Evolutionary conservation across 2,113 vertebrate genomes (phyloP).

Genomic region (Xenopus tropicalis): DNA sequence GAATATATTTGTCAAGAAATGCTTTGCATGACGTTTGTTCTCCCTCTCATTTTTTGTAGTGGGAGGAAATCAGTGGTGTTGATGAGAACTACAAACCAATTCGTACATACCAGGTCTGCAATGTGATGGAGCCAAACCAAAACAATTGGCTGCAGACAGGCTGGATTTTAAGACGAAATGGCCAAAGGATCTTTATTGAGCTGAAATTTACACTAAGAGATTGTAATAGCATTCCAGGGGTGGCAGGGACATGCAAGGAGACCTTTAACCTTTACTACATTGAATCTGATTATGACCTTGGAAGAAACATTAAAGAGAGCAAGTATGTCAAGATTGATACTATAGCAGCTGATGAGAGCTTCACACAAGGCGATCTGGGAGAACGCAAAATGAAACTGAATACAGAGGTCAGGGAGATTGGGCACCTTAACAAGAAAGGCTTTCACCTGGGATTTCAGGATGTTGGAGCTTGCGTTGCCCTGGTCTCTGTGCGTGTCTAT

Average conservation of each 20-base stretch:
- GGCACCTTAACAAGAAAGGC: slow-evolving; percentile 84
- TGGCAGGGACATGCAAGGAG: slow-evolving; percentile 90
- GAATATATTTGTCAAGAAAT: no score
- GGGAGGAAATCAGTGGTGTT: slow-evolving; percentile 95
- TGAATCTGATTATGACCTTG: slow-evolving; percentile 80
- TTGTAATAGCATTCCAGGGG: slow-evolving; percentile 95
- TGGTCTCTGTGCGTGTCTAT: slow-evolving; percentile 91
- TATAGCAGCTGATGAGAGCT: slow-evolving; percentile 93
- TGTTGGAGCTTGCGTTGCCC: slow-evolving; percentile 88
- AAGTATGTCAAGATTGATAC: slow-evolving; percentile 92
- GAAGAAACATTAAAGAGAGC: slow-evolving; percentile 63
- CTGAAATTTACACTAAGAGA: slow-evolving; percentile 93
- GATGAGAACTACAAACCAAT: slow-evolving; percentile 91
- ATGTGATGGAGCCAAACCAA: slow-evolving; percentile 92
- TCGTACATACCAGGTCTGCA: slow-evolving; percentile 94
- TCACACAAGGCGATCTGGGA: slow-evolving; percentile 92
- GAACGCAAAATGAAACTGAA: slow-evolving; percentile 98
- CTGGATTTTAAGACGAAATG: slow-evolving; percentile 81
- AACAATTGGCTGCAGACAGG: slow-evolving; percentile 97
- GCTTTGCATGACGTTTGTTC: no score
- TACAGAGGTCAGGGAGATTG: slow-evolving; percentile 92
- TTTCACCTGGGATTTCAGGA: slow-evolving; percentile 97
- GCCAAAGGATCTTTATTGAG: slow-evolving; percentile 94
- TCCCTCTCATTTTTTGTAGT: slow-evolving; percentile 62
- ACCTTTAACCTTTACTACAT: slow-evolving; percentile 93